Evolutionary conservation across 2,888 invertebrate species (phyloP), one percentile per base, ranked within the genome.

Genomic region (Amphimallon solstitiale): DNA sequence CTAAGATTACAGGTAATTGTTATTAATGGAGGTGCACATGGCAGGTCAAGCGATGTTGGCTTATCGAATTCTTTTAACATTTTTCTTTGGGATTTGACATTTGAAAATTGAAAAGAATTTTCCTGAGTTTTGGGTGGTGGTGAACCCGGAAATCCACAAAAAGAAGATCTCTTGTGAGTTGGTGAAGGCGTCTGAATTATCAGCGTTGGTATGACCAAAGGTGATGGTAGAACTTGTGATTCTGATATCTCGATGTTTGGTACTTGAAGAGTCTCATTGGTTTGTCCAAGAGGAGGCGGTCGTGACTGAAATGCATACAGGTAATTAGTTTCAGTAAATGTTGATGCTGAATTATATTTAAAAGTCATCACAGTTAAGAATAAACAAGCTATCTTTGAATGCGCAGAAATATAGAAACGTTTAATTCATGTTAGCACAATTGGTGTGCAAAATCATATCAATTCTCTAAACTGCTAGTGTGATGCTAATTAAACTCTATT

Each of bases 1-100:
- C 90, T 91, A 80, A 90, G 87, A 74, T 91, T 91, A 72, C 89
- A 89, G 0, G 92, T 92, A 23, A 92, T 88, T 9, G 91, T 92
- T 73, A 91, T 91, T 74, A 89, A 82, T 0, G 91, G 91, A 6
- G 90, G 90, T 21, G 82, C 84, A 81, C 86, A 83, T 73, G 90
- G 85, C 79, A 90, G 80, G 74, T 88, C 88, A 67, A 88, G 77
- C 4, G 87, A 87, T 21, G 84, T 86, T 5, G 87, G 87, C 76
- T 86, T 91, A 80, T 85, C 91, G 76, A 85, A 87, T 82, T 82
- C 90, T 84, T 81, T 90, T 82, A 81, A 79, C 75, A 89, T 85
- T 75, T 88, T 85, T 54, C 79, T 78, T 73, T 71, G 3, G 73
- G 29, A n/a, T 45, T 60, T 71, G 1, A 63, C 38, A 17, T n/a